Evolutionary conservation across 2,113 vertebrate genomes (phyloP).

Genomic region (Microtus pennsylvanicus): DNA sequence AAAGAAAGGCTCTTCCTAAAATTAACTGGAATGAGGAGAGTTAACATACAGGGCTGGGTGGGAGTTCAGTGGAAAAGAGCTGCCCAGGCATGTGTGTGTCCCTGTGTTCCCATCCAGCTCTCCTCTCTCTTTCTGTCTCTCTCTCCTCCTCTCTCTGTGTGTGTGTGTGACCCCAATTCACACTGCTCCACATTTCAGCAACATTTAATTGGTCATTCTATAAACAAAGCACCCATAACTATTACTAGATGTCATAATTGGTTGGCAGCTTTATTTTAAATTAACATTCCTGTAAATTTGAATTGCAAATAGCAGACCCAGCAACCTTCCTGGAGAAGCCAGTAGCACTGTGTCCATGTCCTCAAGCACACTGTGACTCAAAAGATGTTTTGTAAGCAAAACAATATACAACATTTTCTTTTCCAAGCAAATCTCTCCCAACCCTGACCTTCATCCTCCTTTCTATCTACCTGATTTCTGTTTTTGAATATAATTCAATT

Average conservation of each 20-base stretch:
- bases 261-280: not conserved
- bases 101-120: not conserved
- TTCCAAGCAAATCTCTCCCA: not conserved
- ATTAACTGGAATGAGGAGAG: not conserved
- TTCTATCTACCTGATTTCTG: not conserved
- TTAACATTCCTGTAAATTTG: fast-evolving
- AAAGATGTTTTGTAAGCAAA: not conserved
- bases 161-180: fast-evolving
- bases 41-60: not conserved
- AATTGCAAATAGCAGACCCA: not conserved
- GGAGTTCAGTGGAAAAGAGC: not conserved
- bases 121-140: not conserved
- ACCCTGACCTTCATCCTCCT: not conserved
- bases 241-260: fast-evolving
- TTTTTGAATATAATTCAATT: not conserved
- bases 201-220: not conserved
- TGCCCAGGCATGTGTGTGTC: too few species aligned
- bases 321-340: not conserved
- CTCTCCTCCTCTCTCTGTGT: not conserved
- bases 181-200: not conserved
- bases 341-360: not conserved
- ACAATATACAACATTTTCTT: not conserved
- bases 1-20: not conserved
- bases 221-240: not conserved
- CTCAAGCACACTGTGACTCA: too few species aligned